Evolutionary conservation across 1,140 invertebrate species (phyloP), one percentile per base, ranked within the genome.

Genomic region (Coptotermes formosanus): DNA sequence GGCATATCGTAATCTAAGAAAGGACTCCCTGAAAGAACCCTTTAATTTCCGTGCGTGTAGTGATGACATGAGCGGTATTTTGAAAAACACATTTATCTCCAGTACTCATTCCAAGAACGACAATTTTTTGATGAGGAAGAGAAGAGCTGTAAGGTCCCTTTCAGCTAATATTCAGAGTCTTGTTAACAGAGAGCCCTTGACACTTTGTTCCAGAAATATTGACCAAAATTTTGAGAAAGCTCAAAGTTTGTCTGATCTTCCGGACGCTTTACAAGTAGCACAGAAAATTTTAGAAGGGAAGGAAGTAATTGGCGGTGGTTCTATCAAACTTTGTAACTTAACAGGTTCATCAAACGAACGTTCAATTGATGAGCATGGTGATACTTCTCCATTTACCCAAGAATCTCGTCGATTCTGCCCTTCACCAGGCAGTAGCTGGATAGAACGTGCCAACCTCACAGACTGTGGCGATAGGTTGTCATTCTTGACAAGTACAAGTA

Each of bases 1-100:
- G 88, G 97, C 97, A 2, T 97, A 95, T 89, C 92, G 97, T 88
- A 95, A 94, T 88, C 91, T 98, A 11, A 92, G 97, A 38, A 97
- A 97, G 91, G 97, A 97, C 91, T 91, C 92, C 84, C 89, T 90
- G 88, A 90, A 92, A 88, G 91, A 92, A 88, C 19, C 90, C 89
- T 88, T 93, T 38, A 23, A 86, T 48, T 83, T 84, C 85, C 81
- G 75, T 87, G 9, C 87, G 59, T 64, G 55, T 52, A 85, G 87
- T 52, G 85, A 85, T 52, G 87, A 88, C 81, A 83, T 83, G 30
- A 75, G 45, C 23, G 48, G 44, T 14, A 43, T 84, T 30, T 23
- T 21, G 45, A 44, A 52, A 3, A 52, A 25, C 8, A 16, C 83
- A 0, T 84, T 84, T 16, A 16, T 25, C 16, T 30, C 48, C 9